Evolutionary conservation across 2,888 invertebrate genomes (phyloP), one percentile per base, ranked within the genome.

Genomic region (Prenolepis imparis): DNA sequence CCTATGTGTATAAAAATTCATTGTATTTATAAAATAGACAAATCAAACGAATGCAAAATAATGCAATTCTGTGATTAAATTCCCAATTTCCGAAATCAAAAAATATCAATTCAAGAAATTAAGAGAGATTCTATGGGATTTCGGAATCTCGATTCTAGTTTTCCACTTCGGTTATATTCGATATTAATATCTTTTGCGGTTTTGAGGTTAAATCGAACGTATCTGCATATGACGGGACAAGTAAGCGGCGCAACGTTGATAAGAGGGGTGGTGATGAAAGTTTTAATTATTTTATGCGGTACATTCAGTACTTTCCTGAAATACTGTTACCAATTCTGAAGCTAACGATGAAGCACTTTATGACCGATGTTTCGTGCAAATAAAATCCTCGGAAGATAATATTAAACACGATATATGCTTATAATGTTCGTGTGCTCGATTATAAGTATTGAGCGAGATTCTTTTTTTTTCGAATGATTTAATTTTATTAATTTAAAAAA

Each of bases 241-340:
- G 18, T 28, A 32, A 52, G 8, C 48, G 36, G 11, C 15, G 18
- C 12, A 59, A 48, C 44, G 32, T 41, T 55, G 80, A 59, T 80
- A 36, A 44, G 32, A 73, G 64, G 21, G 18, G 39, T 77, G 41
- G 74, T 61, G 63, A 81, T 75, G 36, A 18, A 81, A 83, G 48
- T 83, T 85, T 82, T 80, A 85, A 86, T 85, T 48, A 85, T 86
- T 85, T 64, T 68, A 70, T 75, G 44, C 24, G 48, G 57, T 21
- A 32, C 52, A 44, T 48, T 63, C 72, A 73, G 52, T 77, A 67
- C 44, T 72, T 70, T 36, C 72, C 63, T 5, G 66, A 66, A 70
- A 57, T 32, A 24, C n/a, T 44, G 55, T 18, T 61, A 72, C 59
- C 48, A 80, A 80, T 80, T 80, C 41, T 52, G 64, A 70, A 39